These are phyloP conservation scores for Solenodon paradoxus DNA, from an alignment of 2,113 vertebrate genomes.

Conservation along the genomic window DNA sequence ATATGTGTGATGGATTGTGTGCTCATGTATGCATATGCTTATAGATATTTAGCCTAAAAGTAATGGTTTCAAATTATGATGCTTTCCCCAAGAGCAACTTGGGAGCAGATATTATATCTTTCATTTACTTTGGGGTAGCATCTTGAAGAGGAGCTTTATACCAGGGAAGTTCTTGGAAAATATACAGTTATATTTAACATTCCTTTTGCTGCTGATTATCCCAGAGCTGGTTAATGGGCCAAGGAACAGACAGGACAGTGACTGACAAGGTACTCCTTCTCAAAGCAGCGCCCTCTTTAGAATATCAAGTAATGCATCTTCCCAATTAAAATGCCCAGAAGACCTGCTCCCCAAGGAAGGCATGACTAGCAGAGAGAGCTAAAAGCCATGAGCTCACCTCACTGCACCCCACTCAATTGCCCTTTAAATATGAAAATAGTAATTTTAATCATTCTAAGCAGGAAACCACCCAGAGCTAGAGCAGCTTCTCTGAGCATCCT, in stretches of 20 bases:
- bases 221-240: background rate
- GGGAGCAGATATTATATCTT: background rate
- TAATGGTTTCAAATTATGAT: background rate
- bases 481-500: constrained; percentile 67
- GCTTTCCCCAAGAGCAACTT: background rate
- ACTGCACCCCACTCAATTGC: constrained; percentile 5
- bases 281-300: background rate
- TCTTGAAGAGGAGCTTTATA: constrained; percentile 6
- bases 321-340: constrained; percentile 60
- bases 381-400: constrained; percentile 47
- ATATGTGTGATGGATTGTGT: background rate
- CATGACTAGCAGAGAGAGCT: background rate
- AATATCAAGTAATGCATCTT: constrained; percentile 32
- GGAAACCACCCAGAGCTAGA: constrained; percentile 61
- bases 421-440: constrained; percentile 58
- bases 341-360: background rate
- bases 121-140: background rate
- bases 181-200: background rate
- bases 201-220: background rate
- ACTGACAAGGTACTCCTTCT: background rate
- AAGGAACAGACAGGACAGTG: background rate
- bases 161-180: background rate
- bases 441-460: constrained; percentile 57
- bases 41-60: background rate
- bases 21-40: background rate